Conservation (phyloP, 1,140 invertebrate species). For the Drosophila auraria region DNA sequence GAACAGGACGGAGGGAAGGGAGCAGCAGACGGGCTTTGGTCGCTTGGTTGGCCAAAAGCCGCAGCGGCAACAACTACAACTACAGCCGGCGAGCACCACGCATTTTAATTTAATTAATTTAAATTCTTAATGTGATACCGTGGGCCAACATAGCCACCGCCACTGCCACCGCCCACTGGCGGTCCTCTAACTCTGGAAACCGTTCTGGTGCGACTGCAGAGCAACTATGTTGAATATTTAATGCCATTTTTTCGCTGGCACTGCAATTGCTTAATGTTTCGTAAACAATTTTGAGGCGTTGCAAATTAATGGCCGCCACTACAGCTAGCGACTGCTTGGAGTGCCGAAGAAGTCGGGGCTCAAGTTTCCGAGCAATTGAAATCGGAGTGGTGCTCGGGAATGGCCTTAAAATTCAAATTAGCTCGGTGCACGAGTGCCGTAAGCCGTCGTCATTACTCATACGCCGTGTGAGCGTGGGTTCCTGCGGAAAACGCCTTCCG, state of each 20-base stretch:
- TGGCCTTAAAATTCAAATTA: conserved; percentile 59
- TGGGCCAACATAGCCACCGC: conserved; percentile 13
- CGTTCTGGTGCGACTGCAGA: conserved; percentile 13
- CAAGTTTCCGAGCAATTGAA: conserved; percentile 76
- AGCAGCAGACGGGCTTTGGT: conserved; percentile 26
- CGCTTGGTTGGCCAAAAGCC: conserved; percentile 37
- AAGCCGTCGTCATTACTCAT: conserved; percentile 48
- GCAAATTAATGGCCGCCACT: conserved; percentile 63
- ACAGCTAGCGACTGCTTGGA: conserved; percentile 11
- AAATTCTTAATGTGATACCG: conserved; percentile 81
- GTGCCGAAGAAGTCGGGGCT: conserved; percentile 46
- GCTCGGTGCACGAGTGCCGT: conserved; percentile 30
- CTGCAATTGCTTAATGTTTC: conserved; percentile 78
- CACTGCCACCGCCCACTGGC: conserved; percentile 15
- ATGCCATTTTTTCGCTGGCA: conserved; percentile 61
- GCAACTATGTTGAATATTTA: conserved; percentile 49
- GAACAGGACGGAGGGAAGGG: conserved; percentile 1
- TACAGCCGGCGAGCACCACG: conserved; percentile 38
- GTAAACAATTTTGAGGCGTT: conserved; percentile 74
- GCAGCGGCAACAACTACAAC: conserved; percentile 35
- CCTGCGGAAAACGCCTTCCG: conserved; percentile 8
- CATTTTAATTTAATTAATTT: conserved; percentile 83
- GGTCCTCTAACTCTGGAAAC: conserved; percentile 45
- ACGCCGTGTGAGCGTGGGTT: conserved; percentile 26
- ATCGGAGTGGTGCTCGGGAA: conserved; percentile 34